Evolutionary conservation across 2,113 vertebrate species (phyloP).

Genomic region (Rhabdomys dilectus): DNA sequence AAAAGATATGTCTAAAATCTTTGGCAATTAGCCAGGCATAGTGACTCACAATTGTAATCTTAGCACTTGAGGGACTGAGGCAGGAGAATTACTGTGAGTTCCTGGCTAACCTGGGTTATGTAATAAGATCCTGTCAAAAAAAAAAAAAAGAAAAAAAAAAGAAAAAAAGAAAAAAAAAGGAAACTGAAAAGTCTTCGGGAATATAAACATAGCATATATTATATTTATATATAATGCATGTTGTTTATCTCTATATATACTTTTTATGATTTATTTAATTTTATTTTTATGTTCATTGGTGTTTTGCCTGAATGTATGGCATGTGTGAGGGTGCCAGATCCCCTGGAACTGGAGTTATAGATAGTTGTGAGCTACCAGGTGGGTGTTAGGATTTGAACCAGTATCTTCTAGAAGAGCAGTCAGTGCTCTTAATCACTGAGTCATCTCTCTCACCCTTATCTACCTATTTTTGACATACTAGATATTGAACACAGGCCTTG

Average conservation of each 20-base stretch:
- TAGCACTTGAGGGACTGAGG: not conserved
- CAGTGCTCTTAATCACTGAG: too few relatives aligned
- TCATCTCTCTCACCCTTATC: too few relatives aligned
- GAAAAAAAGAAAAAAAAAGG: not conserved
- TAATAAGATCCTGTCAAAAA: not conserved
- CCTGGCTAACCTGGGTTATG: not conserved
- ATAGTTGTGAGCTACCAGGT: too few relatives aligned
- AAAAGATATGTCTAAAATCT: slow-evolving; percentile 10
- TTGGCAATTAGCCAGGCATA: not conserved
- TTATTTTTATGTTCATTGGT: too few relatives aligned
- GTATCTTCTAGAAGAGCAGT: too few relatives aligned
- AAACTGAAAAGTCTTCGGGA: not conserved
- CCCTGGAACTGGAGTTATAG: too few relatives aligned
- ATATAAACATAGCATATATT: not conserved
- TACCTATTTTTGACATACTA: not conserved
- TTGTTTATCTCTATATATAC: not conserved
- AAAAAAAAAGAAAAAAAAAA: not conserved
- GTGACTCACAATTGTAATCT: not conserved
- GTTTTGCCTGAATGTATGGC: too few relatives aligned
- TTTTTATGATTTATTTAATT: not conserved
- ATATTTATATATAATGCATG: too few relatives aligned
- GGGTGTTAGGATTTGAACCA: too few relatives aligned
- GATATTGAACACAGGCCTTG: not conserved
- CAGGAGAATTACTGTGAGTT: not conserved
- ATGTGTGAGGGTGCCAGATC: too few relatives aligned